Base-by-base conservation (phyloP, 2,797 vertebrate genomes). In the Caiman crocodilus region DNA sequence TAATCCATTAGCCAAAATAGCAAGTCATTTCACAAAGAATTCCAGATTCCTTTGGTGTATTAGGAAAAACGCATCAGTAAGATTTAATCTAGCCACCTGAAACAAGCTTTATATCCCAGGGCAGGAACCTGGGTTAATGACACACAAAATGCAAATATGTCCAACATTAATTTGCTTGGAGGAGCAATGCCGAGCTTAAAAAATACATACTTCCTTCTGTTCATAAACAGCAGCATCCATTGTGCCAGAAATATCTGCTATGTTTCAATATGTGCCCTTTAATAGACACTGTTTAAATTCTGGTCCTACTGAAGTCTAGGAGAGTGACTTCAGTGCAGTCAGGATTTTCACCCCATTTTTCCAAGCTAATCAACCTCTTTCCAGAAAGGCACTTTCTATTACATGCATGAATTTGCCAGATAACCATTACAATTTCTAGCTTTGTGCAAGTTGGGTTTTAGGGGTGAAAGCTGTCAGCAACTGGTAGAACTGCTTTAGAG, bases 1-100 rank as follows among this genome's bases (percentile, higher is more conserved):
- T 92, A 91, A 96, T 91, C 92, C 96, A 97, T 95, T 93, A 94
- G 86, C 96, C 95, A 96, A 85, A 96, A 93, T 18, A 94, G 94
- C 89, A 82, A 96, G 91, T 90, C 92, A 74, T 79, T 95, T 94
- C 89, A 91, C 93, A 92, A 85, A 71, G 93, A 67, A 9, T 90
- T 95, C 82, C 88, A 93, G 93, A 94, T 92, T 92, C 75, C 60
- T 92, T 63, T 74, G 32, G 83, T 79, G 93, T 0, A 4, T 56
- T 61, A 58, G 85, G 85, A 90, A 93, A 95, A 94, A 83, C 1
- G 0, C 75, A 88, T 94, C 91, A 95, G 91, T 7, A 88, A 92
- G 91, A 86, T 97, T 96, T 94, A 91, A 67, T 77, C 85, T 67
- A 85, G 91, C 57, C 83, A 89, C 91, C 85, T 92, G 93, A 88